Percentiles rank a stretch among this genome's conserved stretches.
Conservation (phyloP, 2,888 invertebrate species). For the Mallateleia sp. region DNA sequence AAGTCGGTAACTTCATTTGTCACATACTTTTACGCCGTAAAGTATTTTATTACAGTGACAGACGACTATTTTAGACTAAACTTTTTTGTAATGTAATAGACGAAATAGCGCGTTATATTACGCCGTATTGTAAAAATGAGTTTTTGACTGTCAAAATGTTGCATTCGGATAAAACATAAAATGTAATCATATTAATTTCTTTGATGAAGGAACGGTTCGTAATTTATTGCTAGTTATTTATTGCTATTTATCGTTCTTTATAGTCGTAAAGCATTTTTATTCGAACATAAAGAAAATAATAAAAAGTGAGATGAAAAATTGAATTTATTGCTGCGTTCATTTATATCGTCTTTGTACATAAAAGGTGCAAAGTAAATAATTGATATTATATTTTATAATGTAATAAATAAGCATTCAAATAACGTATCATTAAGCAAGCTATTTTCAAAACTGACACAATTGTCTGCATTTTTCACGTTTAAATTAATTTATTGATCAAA, state of each 20-base stretch:
- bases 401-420: background rate
- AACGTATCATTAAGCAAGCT: background rate
- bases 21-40: no score
- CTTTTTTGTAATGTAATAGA: no score
- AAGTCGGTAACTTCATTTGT: no score
- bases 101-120: no score
- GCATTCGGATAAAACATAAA: no score
- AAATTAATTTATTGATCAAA: background rate
- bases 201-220: background rate
- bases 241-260: background rate
- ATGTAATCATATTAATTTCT: constrained; percentile 5
- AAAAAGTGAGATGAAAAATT: constrained; percentile 11
- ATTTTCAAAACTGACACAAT: background rate
- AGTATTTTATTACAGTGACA: no score
- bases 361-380: background rate
- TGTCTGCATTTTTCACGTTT: background rate
- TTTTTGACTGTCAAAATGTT: no score
- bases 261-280: constrained; percentile 26
- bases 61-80: no score
- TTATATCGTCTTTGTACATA: constrained; percentile 3
- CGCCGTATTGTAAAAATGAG: no score
- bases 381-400: background rate
- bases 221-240: constrained; percentile 12
- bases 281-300: background rate
- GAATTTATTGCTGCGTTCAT: constrained; percentile 12